Evolutionary conservation across 2,797 vertebrate species (phyloP).

Genomic region (Epinephelus awoara): DNA sequence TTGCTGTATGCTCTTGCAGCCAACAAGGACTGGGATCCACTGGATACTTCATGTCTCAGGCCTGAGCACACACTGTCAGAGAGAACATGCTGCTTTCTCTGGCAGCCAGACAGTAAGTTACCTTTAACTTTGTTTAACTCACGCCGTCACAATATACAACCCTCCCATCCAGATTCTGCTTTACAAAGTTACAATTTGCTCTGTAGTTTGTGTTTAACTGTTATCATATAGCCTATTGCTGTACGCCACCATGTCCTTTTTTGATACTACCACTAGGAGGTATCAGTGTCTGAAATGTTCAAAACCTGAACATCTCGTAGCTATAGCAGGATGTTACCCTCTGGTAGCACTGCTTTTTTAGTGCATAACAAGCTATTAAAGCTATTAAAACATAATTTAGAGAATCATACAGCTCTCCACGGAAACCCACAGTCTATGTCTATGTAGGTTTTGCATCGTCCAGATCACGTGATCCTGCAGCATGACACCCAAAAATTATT

Average conservation of each 20-base stretch:
- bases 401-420: no score
- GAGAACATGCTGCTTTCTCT: slow-evolving; percentile 74
- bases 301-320: background rate
- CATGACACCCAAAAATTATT: no score
- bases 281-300: background rate
- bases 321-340: no score
- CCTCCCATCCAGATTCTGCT: no score
- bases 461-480: background rate
- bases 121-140: slow-evolving; percentile 8
- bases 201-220: background rate
- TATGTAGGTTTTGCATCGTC: background rate
- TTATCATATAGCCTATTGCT: background rate
- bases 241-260: background rate
- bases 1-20: slow-evolving; percentile 62
- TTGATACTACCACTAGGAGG: background rate
- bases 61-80: slow-evolving; percentile 73
- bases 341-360: no score
- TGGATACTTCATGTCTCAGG: slow-evolving; percentile 70
- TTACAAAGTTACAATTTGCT: background rate
- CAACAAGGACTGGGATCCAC: slow-evolving; percentile 77
- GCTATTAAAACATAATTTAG: no score
- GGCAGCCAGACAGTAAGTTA: slow-evolving; percentile 80
- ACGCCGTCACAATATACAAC: background rate
- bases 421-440: background rate
- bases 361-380: background rate